phyloP scores from a whole-genome alignment of 2,888 invertebrate genomes.

The Tuta absoluta region DNA sequence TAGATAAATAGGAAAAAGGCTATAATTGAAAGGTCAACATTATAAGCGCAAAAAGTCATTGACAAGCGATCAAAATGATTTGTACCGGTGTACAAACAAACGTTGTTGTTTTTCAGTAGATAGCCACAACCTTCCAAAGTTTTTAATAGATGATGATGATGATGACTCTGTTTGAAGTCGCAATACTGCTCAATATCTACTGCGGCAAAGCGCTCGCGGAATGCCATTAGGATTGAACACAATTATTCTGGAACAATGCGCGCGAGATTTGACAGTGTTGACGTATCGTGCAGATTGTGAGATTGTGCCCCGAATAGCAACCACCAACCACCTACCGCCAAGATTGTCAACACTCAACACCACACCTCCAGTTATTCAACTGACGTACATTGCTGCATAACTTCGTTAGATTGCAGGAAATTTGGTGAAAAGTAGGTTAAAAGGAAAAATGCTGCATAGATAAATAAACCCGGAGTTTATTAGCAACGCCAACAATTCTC shows the following conservation, averaged over 20 bases:
- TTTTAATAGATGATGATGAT: no score
- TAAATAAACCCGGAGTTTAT: not conserved
- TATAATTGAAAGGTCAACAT: no score
- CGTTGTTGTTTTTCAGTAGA: no score
- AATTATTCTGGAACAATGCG: conserved; percentile 24
- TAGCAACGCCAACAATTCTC: not conserved
- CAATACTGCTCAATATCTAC: not conserved
- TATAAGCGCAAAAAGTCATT: no score
- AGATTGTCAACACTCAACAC: conserved; percentile 1
- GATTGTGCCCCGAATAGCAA: not conserved
- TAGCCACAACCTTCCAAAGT: no score
- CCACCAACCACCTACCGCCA: no score
- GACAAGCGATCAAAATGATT: no score
- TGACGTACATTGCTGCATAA: conserved; percentile 1
- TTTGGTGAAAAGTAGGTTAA: not conserved
- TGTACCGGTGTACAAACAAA: no score
- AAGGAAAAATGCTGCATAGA: not conserved
- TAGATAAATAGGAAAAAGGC: no score
- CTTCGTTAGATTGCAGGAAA: not conserved
- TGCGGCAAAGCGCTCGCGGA: conserved; percentile 11
- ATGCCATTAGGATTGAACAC: conserved; percentile 29
- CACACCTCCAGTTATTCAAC: not conserved
- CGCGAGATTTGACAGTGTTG: conserved; percentile 18
- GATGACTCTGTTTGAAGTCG: no score
- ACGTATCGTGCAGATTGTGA: not conserved